A percentile compares a stretch with the other conserved stretches of the same genome.
Evolutionary conservation across 1,140 invertebrate species (phyloP).

Genomic region (Drosophila lowei): DNA sequence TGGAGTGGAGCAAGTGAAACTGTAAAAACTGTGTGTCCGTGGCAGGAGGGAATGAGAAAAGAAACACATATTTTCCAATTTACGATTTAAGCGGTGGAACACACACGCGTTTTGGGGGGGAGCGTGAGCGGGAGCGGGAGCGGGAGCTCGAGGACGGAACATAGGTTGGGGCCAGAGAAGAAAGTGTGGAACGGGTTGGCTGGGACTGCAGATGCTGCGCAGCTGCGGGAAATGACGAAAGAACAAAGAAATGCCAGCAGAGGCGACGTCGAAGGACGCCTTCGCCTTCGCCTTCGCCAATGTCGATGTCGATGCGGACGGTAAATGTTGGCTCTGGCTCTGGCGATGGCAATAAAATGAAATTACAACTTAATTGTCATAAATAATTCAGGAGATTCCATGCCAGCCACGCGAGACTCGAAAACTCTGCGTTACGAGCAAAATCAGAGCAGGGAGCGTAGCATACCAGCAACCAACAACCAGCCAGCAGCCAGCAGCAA

Average conservation of each 20-base stretch:
- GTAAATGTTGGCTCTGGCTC: conserved; percentile 63
- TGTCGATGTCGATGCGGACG: conserved; percentile 24
- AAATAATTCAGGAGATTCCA: conserved; percentile 68
- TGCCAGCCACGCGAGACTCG: conserved; percentile 37
- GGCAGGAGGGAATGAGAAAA: conserved; percentile 1
- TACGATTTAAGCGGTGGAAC: conserved; percentile 38
- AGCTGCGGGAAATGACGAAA: conserved; percentile 56
- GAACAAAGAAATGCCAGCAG: conserved; percentile 44
- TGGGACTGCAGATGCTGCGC: conserved; percentile 49
- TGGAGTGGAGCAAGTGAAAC: too few species aligned
- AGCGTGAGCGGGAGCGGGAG: conserved; percentile 15
- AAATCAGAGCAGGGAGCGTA: conserved; percentile 45
- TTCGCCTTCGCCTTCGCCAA: background rate
- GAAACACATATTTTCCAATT: conserved; percentile 59
- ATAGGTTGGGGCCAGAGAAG: conserved; percentile 3
- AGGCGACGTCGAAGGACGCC: conserved; percentile 19
- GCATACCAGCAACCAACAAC: conserved; percentile 18
- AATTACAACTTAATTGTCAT: conserved; percentile 73
- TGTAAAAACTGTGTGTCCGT: too few species aligned
- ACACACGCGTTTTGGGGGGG: conserved; percentile 12
- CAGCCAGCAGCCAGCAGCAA: background rate
- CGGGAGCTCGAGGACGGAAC: background rate
- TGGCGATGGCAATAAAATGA: conserved; percentile 68
- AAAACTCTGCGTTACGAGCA: conserved; percentile 39
- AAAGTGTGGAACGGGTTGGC: conserved; percentile 1